Base-by-base conservation (phyloP, 2,797 vertebrate genomes). In the Potorous gilbertii region DNA sequence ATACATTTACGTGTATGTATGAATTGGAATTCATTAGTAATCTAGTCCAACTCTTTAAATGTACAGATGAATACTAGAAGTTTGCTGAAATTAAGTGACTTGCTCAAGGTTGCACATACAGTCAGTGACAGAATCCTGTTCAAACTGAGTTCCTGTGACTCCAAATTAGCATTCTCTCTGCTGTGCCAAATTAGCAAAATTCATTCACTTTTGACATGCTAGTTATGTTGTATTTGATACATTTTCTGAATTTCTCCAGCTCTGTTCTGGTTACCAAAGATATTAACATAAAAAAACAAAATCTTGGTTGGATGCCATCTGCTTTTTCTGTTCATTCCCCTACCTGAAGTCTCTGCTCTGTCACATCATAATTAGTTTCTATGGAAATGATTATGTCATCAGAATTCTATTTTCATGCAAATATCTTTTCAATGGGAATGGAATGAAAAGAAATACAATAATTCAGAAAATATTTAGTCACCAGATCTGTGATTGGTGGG, bases 281-380 rank as follows among this genome's bases (percentile, higher is more conserved):
- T 56, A 96, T 87, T 55, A 56, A 87, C 3, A 2, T 2, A 93
- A 31, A 96, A 34, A 96, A 91, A 93, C 40, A 92, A 90, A 91
- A 54, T 56, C 55, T 93, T 92, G 29, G 40, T 81, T 91, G 2
- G 54, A 96, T 94, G 90, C 95, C 81, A 94, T 40, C 0, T 90
- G 5, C 90, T 92, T 28, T 56, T 90, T 46, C 50, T 90, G 14
- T 91, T 94, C 74, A 46, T 94, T 96, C 1, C 66, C 1, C 91
- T 62, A 96, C 56, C 57, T 62, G 66, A 92, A 92, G 18, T 93
- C 57, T 94, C 18, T 87, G 92, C n/a, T 28, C 21, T 89, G 6
- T 96, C 34, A 94, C 24, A 90, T 94, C 92, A 90, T 90, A 94
- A 94, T 81, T 93, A 46, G 21, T 96, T 95, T 96, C 90, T 95